Evolutionary conservation across 2,888 invertebrate species (phyloP), one percentile per base, ranked within the genome.

Genomic region (Pristionchus mayeri): DNA sequence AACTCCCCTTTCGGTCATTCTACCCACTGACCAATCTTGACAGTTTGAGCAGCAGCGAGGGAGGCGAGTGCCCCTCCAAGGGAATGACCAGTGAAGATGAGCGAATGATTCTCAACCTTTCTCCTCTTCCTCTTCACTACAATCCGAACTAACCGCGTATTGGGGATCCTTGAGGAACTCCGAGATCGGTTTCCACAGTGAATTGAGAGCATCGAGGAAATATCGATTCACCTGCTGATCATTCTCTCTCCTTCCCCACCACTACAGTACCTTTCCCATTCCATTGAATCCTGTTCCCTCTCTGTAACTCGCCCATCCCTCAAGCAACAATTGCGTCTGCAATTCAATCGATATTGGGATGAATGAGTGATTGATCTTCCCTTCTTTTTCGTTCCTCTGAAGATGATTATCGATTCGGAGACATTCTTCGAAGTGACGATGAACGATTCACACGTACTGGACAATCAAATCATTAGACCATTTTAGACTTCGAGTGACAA

Each of bases 311-410:
- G 89, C 87, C 88, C 88, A 89, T 21, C 89, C 90, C 85, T 92
- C 92, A 24, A 90, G 79, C 9, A 91, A 71, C 11, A 92, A 86
- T 86, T 92, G 92, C 21, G 82, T 85, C 87, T 91, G 85, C 24
- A 71, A 40, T 27, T 21, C 54, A 54, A 54, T 40, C 24, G 0
- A 40, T 21, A 4, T 57, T 27, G 0, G 27, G 24, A 57, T 44
- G 13, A 44, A 9, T 44, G 6, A 44, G 13, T 44, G 44, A 13
- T 44, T 2, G 2, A 71, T 16, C 11, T 30, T 34, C 71, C 84
- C 84, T 71, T 87, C 9, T 85, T 79, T 57, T 90, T 88, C 37
- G 89, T 89, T 9, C 89, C 89, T 16, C 89, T 83, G 84, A 89
- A 89, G 24, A 89, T 88, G 60, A 90, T 67, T n/a, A 89, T 85